Evolutionary conservation across 2,888 invertebrate species (phyloP), one percentile per base, ranked within the genome.

Genomic region (Drosophila helvetica): DNA sequence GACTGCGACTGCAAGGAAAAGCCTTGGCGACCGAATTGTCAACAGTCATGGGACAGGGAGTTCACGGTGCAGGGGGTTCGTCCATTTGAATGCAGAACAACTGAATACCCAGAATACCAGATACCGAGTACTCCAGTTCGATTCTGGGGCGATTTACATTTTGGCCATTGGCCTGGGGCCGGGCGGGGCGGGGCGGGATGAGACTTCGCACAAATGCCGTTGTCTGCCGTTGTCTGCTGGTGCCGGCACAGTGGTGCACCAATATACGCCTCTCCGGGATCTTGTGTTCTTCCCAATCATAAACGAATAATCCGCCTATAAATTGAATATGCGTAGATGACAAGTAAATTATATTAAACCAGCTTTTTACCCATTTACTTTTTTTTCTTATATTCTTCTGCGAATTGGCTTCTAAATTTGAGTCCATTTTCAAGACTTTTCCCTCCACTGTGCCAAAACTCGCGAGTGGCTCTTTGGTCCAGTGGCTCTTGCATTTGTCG

Each of bases 1-100:
- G 3, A 51, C 27, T 25, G 25, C 25, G 2, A 27, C 27, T 45
- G 66, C 48, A 67, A 77, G 82, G 82, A 78, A 87, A 87, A 82
- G 78, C 83, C 87, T 83, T 87, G 84, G 67, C 56, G 22, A 74
- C 56, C 72, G 65, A 38, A 74, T 67, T 71, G 64, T 53, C 57
- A 53, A 68, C 50, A 51, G 6, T 12, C 51, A 27, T 12, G n/a
- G 12, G 7, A 17, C 8, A 18, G 18, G 27, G 27, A 27, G 27
- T 8, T 8, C 27, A 9, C n/a, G 15, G 38, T 7, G 15, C 1
- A 2, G 4, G 38, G 7, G 15, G 7, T 2, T 22, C 47, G 19
- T 27, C 51, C 30, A 55, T 55, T 55, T 52, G 42, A 52, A 69
- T 69, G 52, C 54, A 55, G 51, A 57, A 54, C 56, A 53, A 22